These are phyloP conservation scores for Rhagophthalmus giganteus DNA, from an alignment of 2,888 invertebrate species.

Conservation along the genomic window DNA sequence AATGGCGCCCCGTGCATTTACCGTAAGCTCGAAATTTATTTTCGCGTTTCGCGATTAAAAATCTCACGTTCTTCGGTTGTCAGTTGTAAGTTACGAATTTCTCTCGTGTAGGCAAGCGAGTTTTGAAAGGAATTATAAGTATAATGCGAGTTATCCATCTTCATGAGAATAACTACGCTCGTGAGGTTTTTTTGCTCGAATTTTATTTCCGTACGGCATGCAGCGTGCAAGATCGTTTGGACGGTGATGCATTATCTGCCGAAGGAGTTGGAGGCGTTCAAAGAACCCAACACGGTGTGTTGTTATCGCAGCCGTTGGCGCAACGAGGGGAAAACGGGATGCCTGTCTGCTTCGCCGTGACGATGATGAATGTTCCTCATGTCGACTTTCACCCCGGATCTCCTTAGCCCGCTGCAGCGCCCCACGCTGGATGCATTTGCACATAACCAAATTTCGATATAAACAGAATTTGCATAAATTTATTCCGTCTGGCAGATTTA, in stretches of 20 bases:
- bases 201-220: slow-evolving; percentile 17
- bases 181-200: slow-evolving; percentile 12
- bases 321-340: slow-evolving; percentile 27
- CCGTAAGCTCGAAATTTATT: no score
- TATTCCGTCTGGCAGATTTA: no score
- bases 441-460: background rate
- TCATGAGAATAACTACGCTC: slow-evolving; percentile 6
- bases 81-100: no score
- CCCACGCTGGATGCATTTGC: background rate
- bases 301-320: slow-evolving; percentile 40
- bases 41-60: no score
- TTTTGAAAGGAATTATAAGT: background rate
- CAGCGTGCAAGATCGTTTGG: slow-evolving; percentile 25
- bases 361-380: slow-evolving; percentile 51
- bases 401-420: slow-evolving; percentile 32
- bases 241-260: slow-evolving; percentile 29
- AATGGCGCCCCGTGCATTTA: no score
- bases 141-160: slow-evolving; percentile 15
- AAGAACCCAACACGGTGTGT: slow-evolving; percentile 37
- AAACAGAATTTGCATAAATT: background rate
- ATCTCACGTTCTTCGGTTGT: no score
- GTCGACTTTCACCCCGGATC: slow-evolving; percentile 38
- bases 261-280: slow-evolving; percentile 36
- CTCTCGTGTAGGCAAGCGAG: background rate
- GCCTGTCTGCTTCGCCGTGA: slow-evolving; percentile 47